Percentiles rank a stretch among this genome's conserved stretches.
Evolutionary conservation across 2,888 invertebrate species (phyloP).

Genomic region (Alitta virens): DNA sequence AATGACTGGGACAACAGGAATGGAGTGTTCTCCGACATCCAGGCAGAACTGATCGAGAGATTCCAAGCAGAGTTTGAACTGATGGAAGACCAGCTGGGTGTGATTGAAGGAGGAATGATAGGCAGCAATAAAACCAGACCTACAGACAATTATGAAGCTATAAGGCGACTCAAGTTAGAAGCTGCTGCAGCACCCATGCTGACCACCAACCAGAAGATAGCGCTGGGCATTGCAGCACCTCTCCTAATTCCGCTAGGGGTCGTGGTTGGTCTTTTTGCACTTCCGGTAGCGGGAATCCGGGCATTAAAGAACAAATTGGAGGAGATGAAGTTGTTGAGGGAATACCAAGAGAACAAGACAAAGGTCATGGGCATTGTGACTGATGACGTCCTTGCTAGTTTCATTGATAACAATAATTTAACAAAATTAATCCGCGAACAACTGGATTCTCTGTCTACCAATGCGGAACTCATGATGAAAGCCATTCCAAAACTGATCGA

Average conservation of each 20-base stretch:
- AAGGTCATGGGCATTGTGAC: slow-evolving; percentile 18
- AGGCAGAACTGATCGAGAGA: slow-evolving; percentile 29
- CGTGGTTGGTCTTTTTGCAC: slow-evolving; percentile 21
- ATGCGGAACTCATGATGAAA: slow-evolving; percentile 15
- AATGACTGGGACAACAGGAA: slow-evolving; percentile 41
- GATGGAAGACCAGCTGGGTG: slow-evolving; percentile 43
- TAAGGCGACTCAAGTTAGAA: slow-evolving; percentile 7
- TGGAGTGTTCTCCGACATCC: slow-evolving; percentile 27
- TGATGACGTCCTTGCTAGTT: slow-evolving; percentile 19
- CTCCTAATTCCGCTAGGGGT: slow-evolving; percentile 23
- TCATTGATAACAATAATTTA: slow-evolving; percentile 17
- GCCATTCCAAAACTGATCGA: slow-evolving; percentile 18
- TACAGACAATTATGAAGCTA: slow-evolving; percentile 5
- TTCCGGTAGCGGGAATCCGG: slow-evolving; percentile 21
- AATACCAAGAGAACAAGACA: slow-evolving; percentile 20
- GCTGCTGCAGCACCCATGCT: slow-evolving; percentile 3
- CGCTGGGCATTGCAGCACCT: slow-evolving; percentile 21
- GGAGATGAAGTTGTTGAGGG: slow-evolving; percentile 16
- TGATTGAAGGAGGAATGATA: slow-evolving; percentile 40
- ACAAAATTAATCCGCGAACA: slow-evolving; percentile 17
- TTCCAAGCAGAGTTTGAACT: slow-evolving; percentile 44
- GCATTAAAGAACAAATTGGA: slow-evolving; percentile 18
- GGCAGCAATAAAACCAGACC: slow-evolving; percentile 4
- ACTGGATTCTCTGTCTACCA: slow-evolving; percentile 17
- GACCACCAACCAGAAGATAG: slow-evolving; percentile 20